Evolutionary conservation across 2,113 vertebrate genomes (phyloP), one percentile per base, ranked within the genome.

Genomic region (Microcebus murinus): DNA sequence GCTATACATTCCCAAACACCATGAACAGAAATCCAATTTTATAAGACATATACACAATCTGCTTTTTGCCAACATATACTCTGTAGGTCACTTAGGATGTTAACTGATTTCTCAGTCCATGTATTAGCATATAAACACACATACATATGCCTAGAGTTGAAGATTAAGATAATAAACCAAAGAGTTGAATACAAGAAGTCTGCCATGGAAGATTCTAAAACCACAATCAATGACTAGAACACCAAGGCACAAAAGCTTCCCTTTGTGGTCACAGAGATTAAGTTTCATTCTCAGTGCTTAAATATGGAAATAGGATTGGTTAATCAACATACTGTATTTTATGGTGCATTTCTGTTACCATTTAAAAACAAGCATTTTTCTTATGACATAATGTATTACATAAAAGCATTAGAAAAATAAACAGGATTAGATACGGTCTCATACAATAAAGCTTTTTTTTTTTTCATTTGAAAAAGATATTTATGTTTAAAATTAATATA

Each of bases 211-310:
- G 97, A 96, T 82, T 94, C 95, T 45, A 82, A 91, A 97, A 97
- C 25, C 36, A 97, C 81, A 86, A 34, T 68, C n/a, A 92, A 89
- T 68, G 92, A 59, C 76, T 63, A 39, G 96, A 73, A 90, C 42
- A 48, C 94, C 96, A 71, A 98, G 98, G 98, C 98, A 98, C 98
- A 93, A 80, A 96, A 96, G 20, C 57, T 93, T 97, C 86, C 92
- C 93, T 88, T 90, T 97, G 84, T 76, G 95, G 97, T 96, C 95
- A 98, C 96, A 96, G 88, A 97, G 92, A 97, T 96, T 68, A 90
- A 87, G 68, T 90, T 90, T 96, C 74, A 83, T 61, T 82, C 89
- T 63, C 86, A 93, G 96, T 63, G 84, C 39, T 39, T 96, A 65
- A 34, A 94, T 29, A 92, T 52, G 84, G 65, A 95, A 77, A 90